Base-by-base conservation (phyloP, 2,888 invertebrate genomes). In the Mylabris sibirica region DNA sequence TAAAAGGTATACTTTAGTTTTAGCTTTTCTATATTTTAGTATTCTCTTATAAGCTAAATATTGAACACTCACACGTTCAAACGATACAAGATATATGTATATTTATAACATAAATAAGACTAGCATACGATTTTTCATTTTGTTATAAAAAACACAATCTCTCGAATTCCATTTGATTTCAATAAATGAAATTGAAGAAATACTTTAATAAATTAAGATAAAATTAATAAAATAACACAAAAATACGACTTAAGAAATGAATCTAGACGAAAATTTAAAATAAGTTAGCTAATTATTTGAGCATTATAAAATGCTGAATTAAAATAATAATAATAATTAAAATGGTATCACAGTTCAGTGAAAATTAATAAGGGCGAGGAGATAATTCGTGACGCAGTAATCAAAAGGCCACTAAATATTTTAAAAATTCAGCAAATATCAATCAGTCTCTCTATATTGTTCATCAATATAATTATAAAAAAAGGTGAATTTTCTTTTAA, bases 281-380 rank as follows among this genome's bases (percentile, higher is more conserved):
- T 68, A 76, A 77, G 78, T 80, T 80, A 83, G 79, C 81, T 79
- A 80, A n/a, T n/a, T 77, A 76, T 78, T 83, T 83, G 83, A 84
- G 83, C 83, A 81, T 44, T 79, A 76, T 76, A 74, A 80, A 76
- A 57, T 77, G 78, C 77, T 26, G 9, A 57, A 57, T 57, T 26
- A 57, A 4, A 8, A 12, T 24, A 6, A 24, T 14, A 57, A 26
- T 57, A 49, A 49, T 44, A 22, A 69, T 82, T 80, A 79, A 81
- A 83, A 80, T 80, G 82, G 82, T 85, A 85, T 85, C 85, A 85
- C 85, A 85, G 85, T 82, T 84, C 79, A 82, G 83, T 84, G 83
- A 84, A 30, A 84, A 83, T 81, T 68, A 74, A 76, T 74, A 76
- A 76, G 74, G 70, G 12, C 12, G 24, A 20, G 24, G 57, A 8